These are phyloP conservation scores for Phyllopteryx taeniolatus DNA, from an alignment of 2,113 vertebrate genomes.

Conservation along the genomic window DNA sequence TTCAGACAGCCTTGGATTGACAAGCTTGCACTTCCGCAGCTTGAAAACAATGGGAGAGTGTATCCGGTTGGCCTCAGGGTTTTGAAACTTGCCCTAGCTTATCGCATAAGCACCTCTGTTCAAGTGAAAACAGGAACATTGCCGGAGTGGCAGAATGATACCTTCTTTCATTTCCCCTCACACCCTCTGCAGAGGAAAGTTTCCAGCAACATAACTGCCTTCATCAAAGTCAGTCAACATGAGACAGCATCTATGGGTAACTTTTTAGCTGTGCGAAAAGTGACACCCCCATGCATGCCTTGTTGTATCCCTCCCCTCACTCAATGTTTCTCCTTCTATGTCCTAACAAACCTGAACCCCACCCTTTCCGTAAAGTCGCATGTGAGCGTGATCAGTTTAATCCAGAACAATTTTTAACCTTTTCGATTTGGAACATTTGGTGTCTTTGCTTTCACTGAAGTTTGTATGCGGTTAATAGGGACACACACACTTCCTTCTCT, in stretches of 20 bases:
- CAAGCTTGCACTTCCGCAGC: conserved; percentile 28
- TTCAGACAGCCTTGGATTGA: conserved; percentile 15
- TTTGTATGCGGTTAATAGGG: conserved; percentile 41
- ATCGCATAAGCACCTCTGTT: conserved; percentile 44
- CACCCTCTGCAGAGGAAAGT: conserved; percentile 32
- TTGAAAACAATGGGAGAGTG: conserved; percentile 15
- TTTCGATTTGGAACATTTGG: conserved; percentile 47
- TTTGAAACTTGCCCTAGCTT: conserved; percentile 45
- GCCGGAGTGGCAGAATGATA: not conserved
- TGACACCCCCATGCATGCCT: conserved; percentile 48
- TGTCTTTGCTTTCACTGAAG: conserved; percentile 36
- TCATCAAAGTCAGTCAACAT: conserved; percentile 58
- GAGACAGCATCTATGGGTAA: conserved; percentile 48
- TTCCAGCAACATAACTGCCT: conserved; percentile 49
- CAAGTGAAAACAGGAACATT: conserved; percentile 59
- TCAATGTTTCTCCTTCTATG: conserved; percentile 9
- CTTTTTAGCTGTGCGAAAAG: conserved; percentile 60
- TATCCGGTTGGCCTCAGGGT: conserved; percentile 44
- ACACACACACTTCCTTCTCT: conserved; percentile 14
- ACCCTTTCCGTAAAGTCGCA: conserved; percentile 46
- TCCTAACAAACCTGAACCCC: not conserved
- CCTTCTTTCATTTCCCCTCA: conserved; percentile 4
- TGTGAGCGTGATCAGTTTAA: conserved; percentile 66
- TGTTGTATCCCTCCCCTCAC: conserved; percentile 23
- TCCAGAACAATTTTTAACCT: conserved; percentile 61